phyloP scores from a whole-genome alignment of 2,113 vertebrate species.

The Alethe diademata region DNA sequence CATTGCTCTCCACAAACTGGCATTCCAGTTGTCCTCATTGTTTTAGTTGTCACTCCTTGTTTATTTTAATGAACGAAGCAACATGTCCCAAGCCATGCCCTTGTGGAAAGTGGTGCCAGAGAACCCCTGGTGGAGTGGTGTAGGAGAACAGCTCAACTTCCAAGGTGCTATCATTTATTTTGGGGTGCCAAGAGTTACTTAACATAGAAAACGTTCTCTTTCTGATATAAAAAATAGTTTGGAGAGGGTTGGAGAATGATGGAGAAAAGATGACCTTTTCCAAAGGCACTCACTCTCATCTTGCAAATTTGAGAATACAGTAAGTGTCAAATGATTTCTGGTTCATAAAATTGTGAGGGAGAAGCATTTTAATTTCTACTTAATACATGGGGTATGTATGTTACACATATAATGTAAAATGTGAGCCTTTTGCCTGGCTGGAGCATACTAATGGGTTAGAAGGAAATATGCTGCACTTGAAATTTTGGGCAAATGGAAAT shows the following conservation, averaged over 20 bases:
- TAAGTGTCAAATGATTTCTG: background rate
- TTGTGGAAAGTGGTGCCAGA: background rate
- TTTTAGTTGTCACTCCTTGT: background rate
- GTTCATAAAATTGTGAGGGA: background rate
- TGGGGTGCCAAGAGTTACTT: background rate
- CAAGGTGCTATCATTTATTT: background rate
- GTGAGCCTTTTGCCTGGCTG: background rate
- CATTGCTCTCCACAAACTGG: conserved; percentile 48
- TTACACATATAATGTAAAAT: background rate
- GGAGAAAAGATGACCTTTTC: background rate
- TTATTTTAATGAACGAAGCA: conserved; percentile 25
- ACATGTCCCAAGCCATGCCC: background rate
- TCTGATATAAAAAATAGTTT: background rate
- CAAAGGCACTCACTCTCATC: background rate
- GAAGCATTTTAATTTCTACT: background rate
- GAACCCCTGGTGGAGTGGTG: background rate
- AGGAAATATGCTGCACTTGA: background rate
- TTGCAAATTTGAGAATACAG: background rate
- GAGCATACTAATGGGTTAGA: background rate
- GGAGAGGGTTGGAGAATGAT: background rate
- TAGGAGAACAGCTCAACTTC: background rate
- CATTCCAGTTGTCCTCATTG: conserved; percentile 48
- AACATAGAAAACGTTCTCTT: background rate
- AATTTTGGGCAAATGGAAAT: background rate
- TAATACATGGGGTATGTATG: accelerated